Base-by-base conservation (phyloP, 2,888 invertebrate species). In the Agrilus cyanescens region DNA sequence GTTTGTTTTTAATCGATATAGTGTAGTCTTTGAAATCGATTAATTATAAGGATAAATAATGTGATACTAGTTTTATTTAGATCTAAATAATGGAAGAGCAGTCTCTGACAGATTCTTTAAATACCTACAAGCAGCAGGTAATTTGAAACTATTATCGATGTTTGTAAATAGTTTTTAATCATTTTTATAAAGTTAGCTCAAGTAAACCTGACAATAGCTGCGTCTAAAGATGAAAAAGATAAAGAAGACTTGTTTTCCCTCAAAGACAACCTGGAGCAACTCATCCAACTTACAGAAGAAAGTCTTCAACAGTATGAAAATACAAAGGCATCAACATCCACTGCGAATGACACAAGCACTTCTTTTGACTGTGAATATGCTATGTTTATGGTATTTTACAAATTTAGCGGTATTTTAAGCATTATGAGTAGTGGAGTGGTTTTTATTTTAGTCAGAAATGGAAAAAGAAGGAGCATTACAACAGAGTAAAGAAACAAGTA, bases 231-330 rank as follows among this genome's bases (percentile, higher is more conserved):
- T 46, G 69, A 67, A 14, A 63, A 67, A 1, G 74, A 76, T 49
- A 71, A 70, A 32, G 69, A 73, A 37, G 76, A 79, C 20, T 64
- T 85, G 15, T 47, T 72, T 38, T 70, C 74, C 35, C 64, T 85
- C 10, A 72, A 76, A 55, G 70, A 72, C 15, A 80, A 84, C 57
- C 68, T 85, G 33, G 65, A 74, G 50, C 80, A 85, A 60, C 68
- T 85, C 1, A 74, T 85, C 40, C 69, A 72, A n/a, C 65, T 85
- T 32, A 84, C 84, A 0, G 69, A 72, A 56, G 80, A 82, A 58
- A 76, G 73, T 51, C 57, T 77, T 41, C 64, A 68, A 44, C 38
- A 49, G 40, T 44, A 31, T 35, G 30, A 13, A 7, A 15, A 20
- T 8, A 40, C 7, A 20, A 25, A n/a, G 40, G 32, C 13, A 40